Evolutionary conservation across 2,113 vertebrate species (phyloP), one percentile per base, ranked within the genome.

Genomic region (Spizaetus ornatus): DNA sequence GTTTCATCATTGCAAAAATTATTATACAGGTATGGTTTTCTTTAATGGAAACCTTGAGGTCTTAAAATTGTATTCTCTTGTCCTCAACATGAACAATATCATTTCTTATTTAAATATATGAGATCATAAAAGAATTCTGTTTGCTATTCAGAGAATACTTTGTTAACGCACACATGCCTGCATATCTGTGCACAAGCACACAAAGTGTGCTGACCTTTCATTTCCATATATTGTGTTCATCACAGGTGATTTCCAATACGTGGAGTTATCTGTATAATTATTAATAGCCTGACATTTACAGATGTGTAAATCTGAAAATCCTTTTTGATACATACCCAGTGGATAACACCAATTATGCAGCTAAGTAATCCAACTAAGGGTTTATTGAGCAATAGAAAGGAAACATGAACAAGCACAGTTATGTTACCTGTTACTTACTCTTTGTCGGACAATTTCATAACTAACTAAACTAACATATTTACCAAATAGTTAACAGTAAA

Each of bases 11-110:
- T 16, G 36, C 82, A 69, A 91, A 97, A 90, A 91, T 86, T 2
- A 96, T 96, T 97, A 77, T 86, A 85, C 67, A 89, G 59, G 61
- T 96, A 77, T 6, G 52, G 20, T 90, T 96, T 95, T 70, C 77
- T 93, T 91, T 94, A 95, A 82, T 50, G 78, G 86, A 93, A 84
- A 95, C 80, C 78, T 81, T n/a, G 72, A 81, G 69, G 76, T 79
- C 88, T 96, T 92, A n/a, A 88, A 96, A 97, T 95, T 82, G 10
- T 84, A 40, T 96, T 93, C 69, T 55, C 16, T 16, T 17, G 45
- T 79, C 48, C 71, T 90, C 67, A 86, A 67, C 17, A 65, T 29
- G n/a, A 94, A 14, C 9, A 56, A 66, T 73, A 56, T 63, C 0
- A 47, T 81, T 88, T 82, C 42, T 71, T 74, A 71, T 61, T 81